phyloP scores from a whole-genome alignment of 2,888 invertebrate species.

The Cartodere bifasciata region DNA sequence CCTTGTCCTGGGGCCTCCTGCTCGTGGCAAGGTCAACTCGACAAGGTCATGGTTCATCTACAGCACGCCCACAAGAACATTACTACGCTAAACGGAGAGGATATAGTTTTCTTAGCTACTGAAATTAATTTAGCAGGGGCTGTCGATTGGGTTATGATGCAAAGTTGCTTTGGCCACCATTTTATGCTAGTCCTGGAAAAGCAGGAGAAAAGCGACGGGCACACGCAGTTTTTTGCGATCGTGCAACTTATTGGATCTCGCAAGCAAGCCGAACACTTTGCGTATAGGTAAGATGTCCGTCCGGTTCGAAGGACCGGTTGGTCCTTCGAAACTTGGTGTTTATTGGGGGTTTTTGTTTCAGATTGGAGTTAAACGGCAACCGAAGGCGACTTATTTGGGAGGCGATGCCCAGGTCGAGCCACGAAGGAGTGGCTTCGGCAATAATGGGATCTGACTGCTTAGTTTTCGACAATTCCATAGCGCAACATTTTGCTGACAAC shows the following conservation, averaged over 20 bases:
- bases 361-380: slow-evolving; percentile 93
- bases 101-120: slow-evolving; percentile 98
- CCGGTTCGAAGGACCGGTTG: neutral
- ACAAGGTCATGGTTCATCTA: slow-evolving; percentile 97
- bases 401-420: slow-evolving; percentile 96
- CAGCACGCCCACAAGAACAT: slow-evolving; percentile 97
- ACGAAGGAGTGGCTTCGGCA: slow-evolving; percentile 95
- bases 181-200: slow-evolving; percentile 99
- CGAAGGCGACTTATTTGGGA: slow-evolving; percentile 95
- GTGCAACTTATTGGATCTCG: slow-evolving; percentile 97
- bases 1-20: slow-evolving; percentile 99
- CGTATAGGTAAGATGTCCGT: slow-evolving; percentile 61
- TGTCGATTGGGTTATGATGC: slow-evolving; percentile 99
- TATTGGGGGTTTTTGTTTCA: slow-evolving; percentile 24
- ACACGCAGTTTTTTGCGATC: slow-evolving; percentile 94
- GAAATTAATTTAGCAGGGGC: slow-evolving; percentile 99
- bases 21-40: slow-evolving; percentile 97
- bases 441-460: slow-evolving; percentile 97
- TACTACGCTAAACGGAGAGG: slow-evolving; percentile 95
- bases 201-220: slow-evolving; percentile 94
- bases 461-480: slow-evolving; percentile 96
- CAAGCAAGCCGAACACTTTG: slow-evolving; percentile 98
- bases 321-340: neutral
- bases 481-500: slow-evolving; percentile 97
- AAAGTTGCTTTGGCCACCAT: slow-evolving; percentile 97